Percentiles rank a stretch among this genome's conserved stretches.
These are phyloP conservation scores for Bhutanitis thaidina DNA, from an alignment of 2,888 invertebrate species.

Conservation along the genomic window DNA sequence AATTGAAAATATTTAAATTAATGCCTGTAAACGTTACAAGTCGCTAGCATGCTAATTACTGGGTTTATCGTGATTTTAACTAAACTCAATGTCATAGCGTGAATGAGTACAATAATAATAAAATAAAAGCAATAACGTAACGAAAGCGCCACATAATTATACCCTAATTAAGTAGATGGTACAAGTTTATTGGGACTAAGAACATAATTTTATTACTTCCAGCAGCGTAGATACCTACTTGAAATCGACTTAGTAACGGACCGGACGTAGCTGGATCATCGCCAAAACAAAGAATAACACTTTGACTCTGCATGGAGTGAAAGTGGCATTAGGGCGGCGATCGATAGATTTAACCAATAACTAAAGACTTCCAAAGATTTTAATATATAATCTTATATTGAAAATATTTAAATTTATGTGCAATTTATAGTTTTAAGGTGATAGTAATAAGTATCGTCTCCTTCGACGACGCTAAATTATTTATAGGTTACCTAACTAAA, in stretches of 20 bases:
- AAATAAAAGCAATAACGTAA: neutral
- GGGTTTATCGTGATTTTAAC: neutral
- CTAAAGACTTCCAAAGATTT: constrained; percentile 34
- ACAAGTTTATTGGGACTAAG: neutral
- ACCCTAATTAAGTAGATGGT: neutral
- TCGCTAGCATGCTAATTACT: neutral
- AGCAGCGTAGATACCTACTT: constrained; percentile 11
- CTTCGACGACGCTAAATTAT: no score
- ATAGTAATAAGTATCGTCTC: no score
- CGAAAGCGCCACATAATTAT: neutral
- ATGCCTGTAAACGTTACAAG: no score
- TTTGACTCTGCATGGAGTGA: constrained; percentile 50
- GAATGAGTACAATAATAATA: neutral
- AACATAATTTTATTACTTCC: neutral
- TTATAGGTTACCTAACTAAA: no score
- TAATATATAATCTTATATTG: no score
- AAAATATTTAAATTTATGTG: no score
- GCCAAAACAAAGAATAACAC: constrained; percentile 59
- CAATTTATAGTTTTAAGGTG: no score
- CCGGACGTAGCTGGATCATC: constrained; percentile 45
- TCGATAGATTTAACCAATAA: constrained; percentile 53
- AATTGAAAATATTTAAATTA: no score
- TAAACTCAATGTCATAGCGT: neutral
- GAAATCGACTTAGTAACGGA: constrained; percentile 39
- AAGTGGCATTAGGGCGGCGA: constrained; percentile 44